A percentile compares a stretch with the other conserved stretches of the same genome.
Conservation (phyloP, 2,113 vertebrate genomes). For the Opisthocomus hoazin region DNA sequence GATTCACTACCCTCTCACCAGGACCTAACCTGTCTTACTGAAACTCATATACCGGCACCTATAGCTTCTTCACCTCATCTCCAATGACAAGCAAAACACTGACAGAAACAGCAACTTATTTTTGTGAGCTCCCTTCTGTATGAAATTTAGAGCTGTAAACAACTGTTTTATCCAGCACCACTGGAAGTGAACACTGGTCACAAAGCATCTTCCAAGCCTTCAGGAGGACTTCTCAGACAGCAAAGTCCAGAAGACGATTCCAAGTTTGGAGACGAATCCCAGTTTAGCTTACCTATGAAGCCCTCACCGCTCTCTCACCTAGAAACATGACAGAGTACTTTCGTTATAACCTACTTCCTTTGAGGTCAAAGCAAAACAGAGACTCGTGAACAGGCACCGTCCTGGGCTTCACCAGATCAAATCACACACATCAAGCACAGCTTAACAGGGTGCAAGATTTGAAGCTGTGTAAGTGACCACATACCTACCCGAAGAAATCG, state of each 20-base stretch:
- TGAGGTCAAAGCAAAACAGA: not conserved
- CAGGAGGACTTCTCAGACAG: not conserved
- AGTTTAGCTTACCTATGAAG: not conserved
- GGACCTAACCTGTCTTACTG: not conserved
- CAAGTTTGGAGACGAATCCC: not conserved
- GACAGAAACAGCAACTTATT: not conserved
- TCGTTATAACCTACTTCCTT: not conserved
- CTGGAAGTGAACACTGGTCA: not conserved
- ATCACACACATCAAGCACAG: not conserved
- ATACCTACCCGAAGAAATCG: not conserved
- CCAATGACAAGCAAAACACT: not conserved
- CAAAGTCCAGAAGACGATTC: not conserved
- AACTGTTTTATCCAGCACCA: not conserved
- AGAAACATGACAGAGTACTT: not conserved
- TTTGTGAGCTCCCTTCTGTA: not conserved
- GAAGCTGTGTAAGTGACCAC: not conserved
- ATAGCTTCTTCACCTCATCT: not conserved
- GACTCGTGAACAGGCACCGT: too few relatives aligned
- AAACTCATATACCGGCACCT: not conserved
- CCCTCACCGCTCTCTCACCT: too few relatives aligned
- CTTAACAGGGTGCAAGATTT: fast-evolving
- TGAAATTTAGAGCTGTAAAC: not conserved
- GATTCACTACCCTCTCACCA: not conserved
- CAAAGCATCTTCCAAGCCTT: not conserved
- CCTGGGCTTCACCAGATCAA: not conserved